Conservation (phyloP, 2,113 vertebrate species). For the Poeciliopsis prolifica region DNA sequence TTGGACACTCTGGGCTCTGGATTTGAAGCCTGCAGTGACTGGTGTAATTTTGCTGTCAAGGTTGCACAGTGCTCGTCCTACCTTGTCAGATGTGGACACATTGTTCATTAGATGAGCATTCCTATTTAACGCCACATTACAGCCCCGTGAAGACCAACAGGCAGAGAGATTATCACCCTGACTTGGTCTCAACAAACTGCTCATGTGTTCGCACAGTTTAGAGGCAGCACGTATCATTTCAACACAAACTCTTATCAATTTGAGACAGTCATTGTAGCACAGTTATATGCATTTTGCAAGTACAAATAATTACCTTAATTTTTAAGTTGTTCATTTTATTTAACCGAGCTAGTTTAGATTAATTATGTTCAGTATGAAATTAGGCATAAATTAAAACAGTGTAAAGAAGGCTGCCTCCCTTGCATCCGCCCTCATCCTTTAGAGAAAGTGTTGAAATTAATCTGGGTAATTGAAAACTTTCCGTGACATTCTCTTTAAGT, state of each 20-base stretch:
- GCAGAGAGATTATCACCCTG: slow-evolving; percentile 63
- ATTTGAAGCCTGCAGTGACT: slow-evolving; percentile 22
- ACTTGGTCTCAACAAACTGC: slow-evolving; percentile 60
- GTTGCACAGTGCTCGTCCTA: slow-evolving; percentile 61
- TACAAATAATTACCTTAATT: slow-evolving; percentile 9
- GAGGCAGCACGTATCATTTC: slow-evolving; percentile 43
- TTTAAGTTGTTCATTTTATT: slow-evolving; percentile 11
- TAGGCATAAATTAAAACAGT: neutral
- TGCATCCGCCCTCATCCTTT: slow-evolving; percentile 3
- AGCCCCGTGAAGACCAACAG: slow-evolving; percentile 49
- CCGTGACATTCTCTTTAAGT: slow-evolving; percentile 29
- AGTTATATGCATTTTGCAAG: slow-evolving; percentile 27
- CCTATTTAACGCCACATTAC: slow-evolving; percentile 77
- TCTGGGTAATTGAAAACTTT: slow-evolving; percentile 31
- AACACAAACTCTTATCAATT: slow-evolving; percentile 49
- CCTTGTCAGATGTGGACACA: slow-evolving; percentile 74
- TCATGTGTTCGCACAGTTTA: slow-evolving; percentile 39
- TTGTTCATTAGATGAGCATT: slow-evolving; percentile 76
- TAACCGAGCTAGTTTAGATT: neutral
- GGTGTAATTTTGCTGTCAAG: slow-evolving; percentile 67
- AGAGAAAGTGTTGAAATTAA: slow-evolving; percentile 33
- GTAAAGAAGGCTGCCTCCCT: neutral
- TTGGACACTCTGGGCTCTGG: slow-evolving; percentile 2
- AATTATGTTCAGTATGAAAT: neutral
- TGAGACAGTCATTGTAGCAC: slow-evolving; percentile 33